These are phyloP conservation scores for Drosophila glabriapex DNA, from an alignment of 2,888 invertebrate species.

Conservation along the genomic window DNA sequence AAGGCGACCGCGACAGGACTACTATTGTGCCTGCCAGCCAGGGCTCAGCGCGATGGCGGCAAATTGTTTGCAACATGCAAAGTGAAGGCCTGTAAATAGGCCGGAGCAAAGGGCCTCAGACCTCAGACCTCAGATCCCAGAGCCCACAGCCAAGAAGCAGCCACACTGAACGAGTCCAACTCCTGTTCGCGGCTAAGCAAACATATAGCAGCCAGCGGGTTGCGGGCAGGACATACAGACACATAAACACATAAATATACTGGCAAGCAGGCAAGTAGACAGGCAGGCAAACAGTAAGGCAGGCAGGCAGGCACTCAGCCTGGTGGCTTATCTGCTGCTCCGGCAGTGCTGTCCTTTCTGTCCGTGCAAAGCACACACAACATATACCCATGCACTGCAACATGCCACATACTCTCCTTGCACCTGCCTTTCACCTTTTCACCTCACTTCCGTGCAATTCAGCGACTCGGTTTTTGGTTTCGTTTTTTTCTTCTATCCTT, in stretches of 20 bases:
- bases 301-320: constrained; percentile 25
- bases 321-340: constrained; percentile 41
- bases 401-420: constrained; percentile 43
- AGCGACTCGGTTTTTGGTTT: constrained; percentile 8
- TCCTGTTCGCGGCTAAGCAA: constrained; percentile 51
- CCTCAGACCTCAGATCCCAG: constrained; percentile 10
- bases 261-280: constrained; percentile 4
- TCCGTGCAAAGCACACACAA: constrained; percentile 36
- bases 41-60: constrained; percentile 42
- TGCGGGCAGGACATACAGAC: neutral
- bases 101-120: constrained; percentile 44
- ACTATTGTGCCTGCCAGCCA: constrained; percentile 8
- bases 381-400: constrained; percentile 12
- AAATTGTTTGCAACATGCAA: constrained; percentile 79
- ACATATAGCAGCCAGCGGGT: constrained; percentile 47
- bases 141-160: constrained; percentile 9
- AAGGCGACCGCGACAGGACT: constrained; percentile 47
- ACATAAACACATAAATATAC: constrained; percentile 1
- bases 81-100: constrained; percentile 69
- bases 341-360: constrained; percentile 49
- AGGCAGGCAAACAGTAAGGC: constrained; percentile 19
- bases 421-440: constrained; percentile 20
- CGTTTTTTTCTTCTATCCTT: neutral
- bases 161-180: constrained; percentile 22
- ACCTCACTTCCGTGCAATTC: neutral